phyloP scores from a whole-genome alignment of 2,888 invertebrate species.

The Acholoe squamosa region DNA sequence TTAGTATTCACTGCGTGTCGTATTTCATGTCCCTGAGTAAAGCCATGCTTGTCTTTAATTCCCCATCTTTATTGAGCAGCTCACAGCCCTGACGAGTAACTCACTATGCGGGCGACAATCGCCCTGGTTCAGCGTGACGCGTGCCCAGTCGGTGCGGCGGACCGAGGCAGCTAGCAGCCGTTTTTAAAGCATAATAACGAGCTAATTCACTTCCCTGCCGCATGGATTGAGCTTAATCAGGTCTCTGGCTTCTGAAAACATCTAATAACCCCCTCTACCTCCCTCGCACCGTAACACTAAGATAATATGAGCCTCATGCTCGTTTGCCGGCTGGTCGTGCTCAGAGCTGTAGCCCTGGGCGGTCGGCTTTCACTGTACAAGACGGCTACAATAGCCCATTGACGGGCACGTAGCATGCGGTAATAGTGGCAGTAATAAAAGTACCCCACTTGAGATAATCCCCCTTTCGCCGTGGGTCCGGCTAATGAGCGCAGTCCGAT shows the following conservation, averaged over 20 bases:
- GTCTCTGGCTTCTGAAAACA: background rate
- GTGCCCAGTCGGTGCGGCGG: background rate
- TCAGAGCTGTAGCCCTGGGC: background rate
- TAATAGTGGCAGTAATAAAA: background rate
- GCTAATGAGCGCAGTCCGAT: background rate
- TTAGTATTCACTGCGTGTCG: background rate
- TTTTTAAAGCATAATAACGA: conserved; percentile 39
- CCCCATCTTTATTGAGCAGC: conserved; percentile 11
- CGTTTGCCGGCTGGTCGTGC: conserved; percentile 4
- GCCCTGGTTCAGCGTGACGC: background rate
- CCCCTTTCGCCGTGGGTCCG: background rate
- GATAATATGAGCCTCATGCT: conserved; percentile 9
- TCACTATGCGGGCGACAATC: background rate
- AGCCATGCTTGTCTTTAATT: conserved; percentile 28
- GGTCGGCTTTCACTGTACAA: background rate
- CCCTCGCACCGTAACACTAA: background rate
- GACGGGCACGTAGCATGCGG: background rate
- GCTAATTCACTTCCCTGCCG: conserved; percentile 55
- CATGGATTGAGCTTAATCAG: conserved; percentile 54
- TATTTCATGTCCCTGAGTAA: background rate
- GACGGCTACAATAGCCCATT: background rate
- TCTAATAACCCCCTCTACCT: background rate
- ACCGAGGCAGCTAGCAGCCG: background rate
- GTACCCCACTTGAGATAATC: background rate
- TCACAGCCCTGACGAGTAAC: background rate